phyloP scores from a whole-genome alignment of 2,888 invertebrate species.

The Drosophila pseudotalamancana region DNA sequence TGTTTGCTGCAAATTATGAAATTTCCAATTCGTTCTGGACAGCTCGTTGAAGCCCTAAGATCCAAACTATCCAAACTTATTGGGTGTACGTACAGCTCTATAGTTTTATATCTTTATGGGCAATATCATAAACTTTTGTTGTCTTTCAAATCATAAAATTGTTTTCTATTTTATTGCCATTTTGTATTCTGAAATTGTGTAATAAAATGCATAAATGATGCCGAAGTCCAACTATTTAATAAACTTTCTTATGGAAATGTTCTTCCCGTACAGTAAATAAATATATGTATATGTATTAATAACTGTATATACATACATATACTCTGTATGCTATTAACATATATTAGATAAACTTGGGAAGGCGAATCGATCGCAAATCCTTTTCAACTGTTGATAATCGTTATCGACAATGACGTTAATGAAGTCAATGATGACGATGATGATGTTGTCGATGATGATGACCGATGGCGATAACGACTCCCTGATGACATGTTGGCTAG shows the following conservation, averaged over 20 bases:
- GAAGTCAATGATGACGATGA: slow-evolving; percentile 22
- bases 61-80: neutral
- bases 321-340: too few relatives aligned
- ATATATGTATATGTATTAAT: neutral
- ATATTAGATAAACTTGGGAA: neutral
- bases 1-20: slow-evolving; percentile 5
- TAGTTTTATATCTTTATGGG: slow-evolving; percentile 1
- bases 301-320: neutral
- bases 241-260: neutral
- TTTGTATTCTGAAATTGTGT: neutral
- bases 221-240: neutral
- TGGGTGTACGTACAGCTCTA: too few relatives aligned
- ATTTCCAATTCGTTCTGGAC: neutral
- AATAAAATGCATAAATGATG: slow-evolving; percentile 13
- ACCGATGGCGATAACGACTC: slow-evolving; percentile 22
- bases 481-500: slow-evolving; percentile 34
- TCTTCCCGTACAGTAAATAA: slow-evolving; percentile 1
- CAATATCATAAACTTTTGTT: neutral
- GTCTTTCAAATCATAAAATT: neutral
- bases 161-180: slow-evolving; percentile 5
- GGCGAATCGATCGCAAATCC: slow-evolving; percentile 20
- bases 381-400: slow-evolving; percentile 12
- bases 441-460: neutral
- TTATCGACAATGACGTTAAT: slow-evolving; percentile 16
- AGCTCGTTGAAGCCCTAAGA: neutral